Percentiles rank a stretch among this genome's conserved stretches.
These are phyloP conservation scores for Heliothis peltigera DNA, from an alignment of 2,888 invertebrate genomes.

Conservation along the genomic window DNA sequence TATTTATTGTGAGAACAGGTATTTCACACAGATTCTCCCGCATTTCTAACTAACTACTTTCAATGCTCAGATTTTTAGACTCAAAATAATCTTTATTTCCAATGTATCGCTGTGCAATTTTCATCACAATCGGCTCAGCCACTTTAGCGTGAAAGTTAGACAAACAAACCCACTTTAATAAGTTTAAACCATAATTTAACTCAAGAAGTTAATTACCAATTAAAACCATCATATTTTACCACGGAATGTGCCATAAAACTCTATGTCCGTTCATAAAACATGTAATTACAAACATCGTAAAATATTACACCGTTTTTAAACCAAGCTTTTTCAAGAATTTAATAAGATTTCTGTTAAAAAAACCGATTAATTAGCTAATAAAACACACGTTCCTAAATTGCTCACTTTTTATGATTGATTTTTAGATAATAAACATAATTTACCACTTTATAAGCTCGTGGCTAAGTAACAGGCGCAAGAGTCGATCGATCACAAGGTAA, in stretches of 20 bases:
- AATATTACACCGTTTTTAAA: slow-evolving; percentile 5
- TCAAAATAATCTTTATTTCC: too few relatives aligned
- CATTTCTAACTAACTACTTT: too few relatives aligned
- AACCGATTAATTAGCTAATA: not conserved
- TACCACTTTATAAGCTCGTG: too few relatives aligned
- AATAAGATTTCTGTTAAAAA: not conserved
- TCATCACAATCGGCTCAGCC: too few relatives aligned
- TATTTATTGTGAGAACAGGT: not conserved
- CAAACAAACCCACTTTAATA: not conserved
- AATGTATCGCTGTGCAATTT: too few relatives aligned
- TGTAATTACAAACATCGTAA: slow-evolving; percentile 15
- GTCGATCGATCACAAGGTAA: too few relatives aligned
- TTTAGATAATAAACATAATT: too few relatives aligned
- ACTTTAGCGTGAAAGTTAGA: too few relatives aligned
- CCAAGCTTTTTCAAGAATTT: not conserved
- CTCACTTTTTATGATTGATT: too few relatives aligned
- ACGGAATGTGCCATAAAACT: slow-evolving; percentile 16
- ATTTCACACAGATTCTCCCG: not conserved
- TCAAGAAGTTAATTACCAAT: slow-evolving; percentile 18
- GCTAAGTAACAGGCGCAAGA: too few relatives aligned
- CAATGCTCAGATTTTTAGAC: too few relatives aligned
- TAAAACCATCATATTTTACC: slow-evolving; percentile 23
- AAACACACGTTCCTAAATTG: too few relatives aligned
- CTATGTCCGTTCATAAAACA: slow-evolving; percentile 3
- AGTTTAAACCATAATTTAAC: not conserved